Evolutionary conservation across 2,797 vertebrate genomes (phyloP).

Genomic region (Anguilla anguilla): DNA sequence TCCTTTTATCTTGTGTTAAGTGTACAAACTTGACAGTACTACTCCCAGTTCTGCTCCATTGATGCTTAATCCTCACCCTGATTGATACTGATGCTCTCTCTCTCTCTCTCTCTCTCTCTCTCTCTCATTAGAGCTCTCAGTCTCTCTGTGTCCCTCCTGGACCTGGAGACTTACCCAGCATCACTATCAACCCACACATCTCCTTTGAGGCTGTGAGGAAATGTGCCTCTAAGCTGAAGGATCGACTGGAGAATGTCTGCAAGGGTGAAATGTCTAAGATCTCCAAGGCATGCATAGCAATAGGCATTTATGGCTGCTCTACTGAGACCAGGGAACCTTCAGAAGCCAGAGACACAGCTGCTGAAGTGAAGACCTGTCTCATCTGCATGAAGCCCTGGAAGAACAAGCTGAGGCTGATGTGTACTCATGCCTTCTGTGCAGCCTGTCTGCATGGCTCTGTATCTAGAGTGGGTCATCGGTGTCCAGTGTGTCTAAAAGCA

Average conservation of each 20-base stretch:
- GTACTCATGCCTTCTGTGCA: slow-evolving; percentile 1
- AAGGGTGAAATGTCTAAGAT: background rate
- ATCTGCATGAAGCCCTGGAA: background rate
- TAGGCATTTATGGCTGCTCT: background rate
- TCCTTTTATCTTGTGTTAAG: too few relatives aligned
- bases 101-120: background rate
- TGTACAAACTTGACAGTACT: background rate
- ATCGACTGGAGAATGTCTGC: background rate
- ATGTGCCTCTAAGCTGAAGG: slow-evolving; percentile 1
- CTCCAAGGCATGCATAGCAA: background rate
- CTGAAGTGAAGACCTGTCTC: background rate
- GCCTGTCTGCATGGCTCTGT: background rate
- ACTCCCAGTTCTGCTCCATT: background rate
- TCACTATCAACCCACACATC: background rate
- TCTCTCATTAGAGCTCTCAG: background rate
- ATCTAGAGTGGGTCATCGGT: background rate
- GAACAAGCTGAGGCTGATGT: slow-evolving; percentile 4
- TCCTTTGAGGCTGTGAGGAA: background rate
- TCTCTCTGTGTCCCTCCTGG: background rate
- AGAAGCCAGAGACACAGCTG: background rate
- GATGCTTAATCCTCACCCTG: too few relatives aligned
- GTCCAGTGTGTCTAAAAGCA: background rate
- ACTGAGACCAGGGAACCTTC: background rate
- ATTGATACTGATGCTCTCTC: too few relatives aligned
- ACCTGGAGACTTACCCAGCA: background rate